A percentile compares a stretch with the other conserved stretches of the same genome.
These are phyloP conservation scores for Centropus bengalensis DNA, from an alignment of 2,113 vertebrate species.

Conservation along the genomic window DNA sequence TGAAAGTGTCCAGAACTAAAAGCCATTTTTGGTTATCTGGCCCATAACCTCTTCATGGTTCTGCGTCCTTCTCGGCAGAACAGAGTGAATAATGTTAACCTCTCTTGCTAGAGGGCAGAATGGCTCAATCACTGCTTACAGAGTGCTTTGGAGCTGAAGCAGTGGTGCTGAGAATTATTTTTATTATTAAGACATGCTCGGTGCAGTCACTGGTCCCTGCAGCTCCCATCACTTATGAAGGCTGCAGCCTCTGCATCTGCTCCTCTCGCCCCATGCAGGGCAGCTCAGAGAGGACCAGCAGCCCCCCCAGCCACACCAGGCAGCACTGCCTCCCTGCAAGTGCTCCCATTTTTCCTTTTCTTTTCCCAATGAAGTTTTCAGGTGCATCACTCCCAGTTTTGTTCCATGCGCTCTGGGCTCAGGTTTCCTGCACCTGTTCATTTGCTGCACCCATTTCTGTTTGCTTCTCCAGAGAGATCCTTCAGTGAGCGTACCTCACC, in stretches of 20 bases:
- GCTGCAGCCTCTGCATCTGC: not conserved
- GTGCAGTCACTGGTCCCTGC: not conserved
- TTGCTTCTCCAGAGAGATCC: not conserved
- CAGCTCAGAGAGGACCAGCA: no score
- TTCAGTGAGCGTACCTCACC: not conserved
- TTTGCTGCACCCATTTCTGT: not conserved
- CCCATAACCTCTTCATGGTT: constrained; percentile 32
- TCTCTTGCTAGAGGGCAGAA: constrained; percentile 22
- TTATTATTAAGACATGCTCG: not conserved
- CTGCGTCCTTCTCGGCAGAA: not conserved
- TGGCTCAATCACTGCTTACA: not conserved
- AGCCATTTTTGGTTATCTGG: constrained; percentile 45
- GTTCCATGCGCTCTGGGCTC: not conserved
- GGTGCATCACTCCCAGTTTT: not conserved
- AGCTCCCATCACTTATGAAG: not conserved
- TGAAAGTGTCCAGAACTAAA: constrained; percentile 44
- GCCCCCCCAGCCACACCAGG: not conserved
- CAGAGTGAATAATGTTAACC: constrained; percentile 41
- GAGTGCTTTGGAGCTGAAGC: not conserved
- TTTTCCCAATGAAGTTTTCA: not conserved
- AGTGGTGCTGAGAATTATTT: not conserved
- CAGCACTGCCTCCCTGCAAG: rapidly evolving
- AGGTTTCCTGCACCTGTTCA: not conserved
- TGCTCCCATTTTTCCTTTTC: not conserved
- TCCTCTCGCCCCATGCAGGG: rapidly evolving